Conservation (phyloP, 2,797 vertebrate genomes). For the Chiloscyllium punctatum region DNA sequence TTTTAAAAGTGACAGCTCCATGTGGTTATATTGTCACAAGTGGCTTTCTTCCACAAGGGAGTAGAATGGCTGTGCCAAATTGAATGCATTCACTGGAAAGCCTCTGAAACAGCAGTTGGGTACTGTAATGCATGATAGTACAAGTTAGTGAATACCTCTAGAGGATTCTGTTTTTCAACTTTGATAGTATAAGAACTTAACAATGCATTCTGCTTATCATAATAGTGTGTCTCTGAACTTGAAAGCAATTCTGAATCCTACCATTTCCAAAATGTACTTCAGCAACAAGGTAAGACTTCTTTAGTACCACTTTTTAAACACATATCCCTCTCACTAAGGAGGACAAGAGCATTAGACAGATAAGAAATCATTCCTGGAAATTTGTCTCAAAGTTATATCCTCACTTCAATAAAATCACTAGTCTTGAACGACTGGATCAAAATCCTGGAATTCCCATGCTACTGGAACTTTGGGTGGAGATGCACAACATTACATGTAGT, state of each 20-base stretch:
- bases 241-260: background rate
- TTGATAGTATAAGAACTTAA: background rate
- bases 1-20: background rate
- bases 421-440: too few relatives aligned
- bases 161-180: slow-evolving; percentile 33
- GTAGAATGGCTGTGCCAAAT: background rate
- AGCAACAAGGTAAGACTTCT: background rate
- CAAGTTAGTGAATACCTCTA: background rate
- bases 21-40: background rate
- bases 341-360: too few relatives aligned
- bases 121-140: background rate
- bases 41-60: background rate
- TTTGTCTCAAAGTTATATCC: too few relatives aligned
- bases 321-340: background rate
- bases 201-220: background rate
- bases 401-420: too few relatives aligned
- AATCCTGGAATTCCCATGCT: too few relatives aligned
- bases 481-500: too few relatives aligned
- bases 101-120: slow-evolving; percentile 31
- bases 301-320: background rate
- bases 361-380: too few relatives aligned
- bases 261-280: background rate
- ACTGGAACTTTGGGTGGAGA: too few relatives aligned
- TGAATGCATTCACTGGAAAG: slow-evolving; percentile 26
- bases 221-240: background rate